Conservation (phyloP, 92 coral and sea anemone genomes). For the Parazoanthus swiftii region DNA sequence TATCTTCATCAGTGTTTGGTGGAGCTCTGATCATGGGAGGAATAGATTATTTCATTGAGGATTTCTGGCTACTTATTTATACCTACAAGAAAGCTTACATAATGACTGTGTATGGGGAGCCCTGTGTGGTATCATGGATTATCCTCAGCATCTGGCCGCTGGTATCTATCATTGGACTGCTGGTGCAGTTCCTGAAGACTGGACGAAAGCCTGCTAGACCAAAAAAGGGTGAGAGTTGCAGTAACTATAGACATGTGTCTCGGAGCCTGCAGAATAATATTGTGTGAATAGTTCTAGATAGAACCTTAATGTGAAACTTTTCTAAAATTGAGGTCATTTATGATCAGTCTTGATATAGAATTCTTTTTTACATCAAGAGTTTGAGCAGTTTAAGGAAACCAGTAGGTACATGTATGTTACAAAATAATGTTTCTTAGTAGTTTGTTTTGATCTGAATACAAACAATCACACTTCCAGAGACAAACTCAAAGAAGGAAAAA, state of each 20-base stretch:
- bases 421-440: too few relatives aligned
- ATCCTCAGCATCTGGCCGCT: slow-evolving; percentile 81
- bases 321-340: too few relatives aligned
- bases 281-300: slow-evolving; percentile 19
- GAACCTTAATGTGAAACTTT: not conserved
- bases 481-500: too few relatives aligned
- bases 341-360: not conserved
- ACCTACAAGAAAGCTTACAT: slow-evolving; percentile 68
- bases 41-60: slow-evolving; percentile 86
- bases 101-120: slow-evolving; percentile 48
- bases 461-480: too few relatives aligned
- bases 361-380: not conserved
- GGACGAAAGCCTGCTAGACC: slow-evolving; percentile 67
- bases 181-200: slow-evolving; percentile 95
- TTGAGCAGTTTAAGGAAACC: not conserved
- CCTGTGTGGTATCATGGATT: slow-evolving; percentile 89
- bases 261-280: slow-evolving; percentile 26
- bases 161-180: slow-evolving; percentile 65
- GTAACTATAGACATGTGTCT: slow-evolving; percentile 41
- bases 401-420: not conserved
- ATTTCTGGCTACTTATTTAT: slow-evolving; percentile 71
- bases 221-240: slow-evolving; percentile 87
- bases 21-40: slow-evolving; percentile 75
- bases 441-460: too few relatives aligned
- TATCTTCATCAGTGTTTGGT: slow-evolving; percentile 78